Evolutionary conservation across 2,113 vertebrate genomes (phyloP), one percentile per base, ranked within the genome.

Genomic region (Zapornia atra): DNA sequence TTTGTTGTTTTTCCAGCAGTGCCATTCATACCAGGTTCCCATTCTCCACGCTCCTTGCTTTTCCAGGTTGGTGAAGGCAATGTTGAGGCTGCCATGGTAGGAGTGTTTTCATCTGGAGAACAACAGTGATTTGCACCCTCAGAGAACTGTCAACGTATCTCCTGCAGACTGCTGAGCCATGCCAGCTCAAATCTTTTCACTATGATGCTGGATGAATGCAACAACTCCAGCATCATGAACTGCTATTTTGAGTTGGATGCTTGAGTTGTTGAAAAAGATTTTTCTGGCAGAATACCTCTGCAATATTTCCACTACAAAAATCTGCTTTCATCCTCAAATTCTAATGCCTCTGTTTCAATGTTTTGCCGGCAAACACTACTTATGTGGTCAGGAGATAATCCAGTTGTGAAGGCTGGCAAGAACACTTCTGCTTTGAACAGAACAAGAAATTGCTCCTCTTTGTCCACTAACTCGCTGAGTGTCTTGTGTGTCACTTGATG

Each of bases 91-190:
- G 75, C n/a, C 91, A 85, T 56, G 73, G 70, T 63, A 88, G 90
- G 57, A 95, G 70, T 92, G 69, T 95, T 96, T 97, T 95, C 94
- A 94, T 94, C 84, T 93, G 95, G 85, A 95, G 87, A 96, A 96
- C 91, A 96, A 96, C 96, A 97, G 95, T 93, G 93, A 77, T 94
- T 82, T 91, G 91, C 82, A 65, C 82, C 82, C 78, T 96, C 70
- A 82, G 93, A 96, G 95, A 96, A 85, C 94, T 96, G 96, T 96
- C 95, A 91, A 85, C 53, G 0, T 91, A 75, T 90, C 91, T 96
- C 82, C 93, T 90, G 82, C 73, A 96, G 87, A 80, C 60, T 93
- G 78, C 73, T 93, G 84, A 93, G 78, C 90, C 82, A 91, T 63
- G 95, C 95, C 96, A 97, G 84, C 91, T 91, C 75, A 65, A 77